Percentiles rank a stretch among this genome's conserved stretches.
Conservation (phyloP, 2,888 invertebrate species). For the Eupithecia pulchellata region DNA sequence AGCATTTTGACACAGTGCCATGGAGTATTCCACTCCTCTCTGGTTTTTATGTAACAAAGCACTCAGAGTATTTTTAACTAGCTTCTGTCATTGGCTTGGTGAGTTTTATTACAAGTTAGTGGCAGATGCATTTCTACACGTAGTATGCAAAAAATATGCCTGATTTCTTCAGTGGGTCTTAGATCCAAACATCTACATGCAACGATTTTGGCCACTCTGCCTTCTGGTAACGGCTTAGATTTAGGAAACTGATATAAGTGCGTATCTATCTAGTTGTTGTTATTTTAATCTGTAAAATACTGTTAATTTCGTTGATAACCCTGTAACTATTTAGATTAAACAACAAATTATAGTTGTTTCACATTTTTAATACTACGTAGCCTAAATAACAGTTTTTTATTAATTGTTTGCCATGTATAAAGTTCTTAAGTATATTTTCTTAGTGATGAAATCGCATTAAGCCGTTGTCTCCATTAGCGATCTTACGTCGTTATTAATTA, state of each 20-base stretch:
- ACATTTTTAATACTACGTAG: neutral
- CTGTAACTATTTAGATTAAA: no score
- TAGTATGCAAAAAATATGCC: neutral
- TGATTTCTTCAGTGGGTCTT: neutral
- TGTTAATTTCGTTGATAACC: no score
- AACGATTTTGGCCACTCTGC: no score
- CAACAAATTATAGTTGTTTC: no score
- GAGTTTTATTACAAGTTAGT: neutral
- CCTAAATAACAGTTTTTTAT: neutral
- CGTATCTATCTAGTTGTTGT: no score
- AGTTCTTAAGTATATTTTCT: constrained; percentile 11
- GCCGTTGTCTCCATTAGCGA: constrained; percentile 36
- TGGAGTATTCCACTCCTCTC: neutral
- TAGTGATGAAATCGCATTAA: constrained; percentile 24
- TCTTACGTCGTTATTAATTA: constrained; percentile 70
- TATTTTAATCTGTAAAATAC: no score
- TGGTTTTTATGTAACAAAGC: neutral
- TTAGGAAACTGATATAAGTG: no score
- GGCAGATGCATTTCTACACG: no score
- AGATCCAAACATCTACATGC: neutral
- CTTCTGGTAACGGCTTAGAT: no score
- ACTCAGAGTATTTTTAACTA: neutral
- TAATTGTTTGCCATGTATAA: neutral
- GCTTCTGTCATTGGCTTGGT: neutral
- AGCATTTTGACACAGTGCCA: neutral